Percentiles rank a stretch among this genome's conserved stretches.
Conservation (phyloP, 2,113 vertebrate species). For the Oncorhynchus masou region DNA sequence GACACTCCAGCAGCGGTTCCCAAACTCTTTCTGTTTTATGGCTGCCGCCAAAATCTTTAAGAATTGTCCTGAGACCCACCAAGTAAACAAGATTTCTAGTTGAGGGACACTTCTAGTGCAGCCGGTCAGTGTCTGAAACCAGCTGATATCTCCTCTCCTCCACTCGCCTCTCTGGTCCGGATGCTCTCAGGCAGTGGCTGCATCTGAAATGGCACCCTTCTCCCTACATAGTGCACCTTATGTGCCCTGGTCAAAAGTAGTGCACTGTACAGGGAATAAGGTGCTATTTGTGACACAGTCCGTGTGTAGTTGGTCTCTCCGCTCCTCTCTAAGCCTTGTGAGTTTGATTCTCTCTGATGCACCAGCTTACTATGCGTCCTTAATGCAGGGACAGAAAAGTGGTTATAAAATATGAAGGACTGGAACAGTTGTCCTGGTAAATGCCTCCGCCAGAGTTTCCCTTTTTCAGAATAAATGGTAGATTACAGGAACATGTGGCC, state of each 20-base stretch:
- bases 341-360: conserved; percentile 64
- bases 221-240: no score
- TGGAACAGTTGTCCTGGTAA: conserved; percentile 65
- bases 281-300: no score
- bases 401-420: conserved; percentile 75
- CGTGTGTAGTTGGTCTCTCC: no score
- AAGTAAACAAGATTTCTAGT: conserved; percentile 51
- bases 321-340: conserved; percentile 21
- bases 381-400: conserved; percentile 62
- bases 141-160: background rate
- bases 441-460: conserved; percentile 55
- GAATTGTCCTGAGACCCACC: conserved; percentile 48
- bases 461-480: conserved; percentile 64
- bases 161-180: background rate
- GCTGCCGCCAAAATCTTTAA: conserved; percentile 59
- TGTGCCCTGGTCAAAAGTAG: no score
- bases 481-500: conserved; percentile 74
- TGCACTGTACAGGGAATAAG: no score
- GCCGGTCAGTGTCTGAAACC: background rate
- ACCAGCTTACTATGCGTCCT: conserved; percentile 14
- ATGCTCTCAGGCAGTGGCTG: background rate
- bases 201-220: no score
- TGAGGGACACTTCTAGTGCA: background rate
- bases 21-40: conserved; percentile 9
- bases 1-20: background rate